phyloP scores from a whole-genome alignment of 2,113 vertebrate species.

The Vireo altiloquus region DNA sequence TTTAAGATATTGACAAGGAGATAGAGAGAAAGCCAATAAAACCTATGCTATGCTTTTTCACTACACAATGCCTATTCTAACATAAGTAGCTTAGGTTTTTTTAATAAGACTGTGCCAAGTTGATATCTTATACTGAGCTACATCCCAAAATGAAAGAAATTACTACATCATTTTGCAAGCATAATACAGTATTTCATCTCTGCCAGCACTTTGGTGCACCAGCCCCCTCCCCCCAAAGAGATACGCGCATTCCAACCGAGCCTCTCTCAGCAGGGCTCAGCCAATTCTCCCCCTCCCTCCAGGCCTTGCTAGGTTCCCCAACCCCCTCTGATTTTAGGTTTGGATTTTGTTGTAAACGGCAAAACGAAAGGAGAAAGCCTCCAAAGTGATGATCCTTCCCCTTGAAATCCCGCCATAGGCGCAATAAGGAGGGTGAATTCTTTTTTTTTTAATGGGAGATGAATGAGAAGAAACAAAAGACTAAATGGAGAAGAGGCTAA shows the following conservation, averaged over 20 bases:
- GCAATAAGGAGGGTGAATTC: neutral
- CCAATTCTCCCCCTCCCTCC: neutral
- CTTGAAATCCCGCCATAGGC: conserved; percentile 16
- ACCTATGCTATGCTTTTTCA: neutral
- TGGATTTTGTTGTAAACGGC: conserved; percentile 2
- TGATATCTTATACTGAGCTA: neutral
- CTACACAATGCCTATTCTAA: neutral
- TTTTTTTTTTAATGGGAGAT: neutral
- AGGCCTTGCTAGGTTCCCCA: neutral
- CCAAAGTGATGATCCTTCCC: conserved; percentile 33
- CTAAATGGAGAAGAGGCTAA: neutral
- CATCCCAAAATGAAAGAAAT: neutral
- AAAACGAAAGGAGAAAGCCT: conserved; percentile 27
- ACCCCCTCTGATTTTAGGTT: neutral
- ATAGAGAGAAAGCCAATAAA: neutral
- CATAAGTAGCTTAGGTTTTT: neutral
- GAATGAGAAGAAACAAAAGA: neutral
- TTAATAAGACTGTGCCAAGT: neutral
- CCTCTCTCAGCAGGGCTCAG: conserved; percentile 8
- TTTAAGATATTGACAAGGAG: neutral
- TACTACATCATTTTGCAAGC: neutral
- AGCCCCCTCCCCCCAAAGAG: neutral
- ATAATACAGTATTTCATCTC: conserved; percentile 14
- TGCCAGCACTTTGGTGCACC: neutral
- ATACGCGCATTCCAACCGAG: neutral